Conservation (phyloP, 2,113 vertebrate species). For the Xenopus laevis region DNA sequence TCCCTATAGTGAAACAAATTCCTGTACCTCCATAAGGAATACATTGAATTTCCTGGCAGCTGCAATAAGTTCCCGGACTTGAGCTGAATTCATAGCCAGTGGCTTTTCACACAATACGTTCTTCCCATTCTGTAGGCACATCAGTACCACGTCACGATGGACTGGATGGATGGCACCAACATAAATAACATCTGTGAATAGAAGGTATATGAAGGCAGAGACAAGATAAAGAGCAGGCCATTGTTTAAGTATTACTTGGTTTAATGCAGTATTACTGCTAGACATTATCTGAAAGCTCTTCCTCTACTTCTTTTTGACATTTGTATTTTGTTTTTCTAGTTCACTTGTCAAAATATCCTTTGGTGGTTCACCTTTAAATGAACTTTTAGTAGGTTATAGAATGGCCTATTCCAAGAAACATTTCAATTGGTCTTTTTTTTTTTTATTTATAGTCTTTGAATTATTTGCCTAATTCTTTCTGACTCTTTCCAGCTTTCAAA, state of each 20-base stretch:
- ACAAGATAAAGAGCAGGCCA: too few species aligned
- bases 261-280: background rate
- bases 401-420: too few species aligned
- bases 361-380: too few species aligned
- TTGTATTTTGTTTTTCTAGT: too few species aligned
- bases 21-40: conserved; percentile 61
- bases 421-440: too few species aligned
- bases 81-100: conserved; percentile 71
- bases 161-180: conserved; percentile 61
- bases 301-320: too few species aligned
- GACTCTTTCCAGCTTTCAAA: too few species aligned
- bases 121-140: conserved; percentile 71
- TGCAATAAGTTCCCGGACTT: conserved; percentile 67
- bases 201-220: background rate
- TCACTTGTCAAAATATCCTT: too few species aligned
- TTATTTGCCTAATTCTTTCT: too few species aligned
- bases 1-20: background rate
- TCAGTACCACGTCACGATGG: conserved; percentile 55
- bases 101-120: conserved; percentile 82
- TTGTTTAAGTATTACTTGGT: background rate
- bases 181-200: conserved; percentile 63
- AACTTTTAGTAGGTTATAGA: too few species aligned
- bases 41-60: conserved; percentile 60
- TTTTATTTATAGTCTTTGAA: too few species aligned
- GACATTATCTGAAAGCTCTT: too few species aligned